Percentiles rank a stretch among this genome's conserved stretches.
Evolutionary conservation across 2,113 vertebrate genomes (phyloP).

Genomic region (Columbina picui): DNA sequence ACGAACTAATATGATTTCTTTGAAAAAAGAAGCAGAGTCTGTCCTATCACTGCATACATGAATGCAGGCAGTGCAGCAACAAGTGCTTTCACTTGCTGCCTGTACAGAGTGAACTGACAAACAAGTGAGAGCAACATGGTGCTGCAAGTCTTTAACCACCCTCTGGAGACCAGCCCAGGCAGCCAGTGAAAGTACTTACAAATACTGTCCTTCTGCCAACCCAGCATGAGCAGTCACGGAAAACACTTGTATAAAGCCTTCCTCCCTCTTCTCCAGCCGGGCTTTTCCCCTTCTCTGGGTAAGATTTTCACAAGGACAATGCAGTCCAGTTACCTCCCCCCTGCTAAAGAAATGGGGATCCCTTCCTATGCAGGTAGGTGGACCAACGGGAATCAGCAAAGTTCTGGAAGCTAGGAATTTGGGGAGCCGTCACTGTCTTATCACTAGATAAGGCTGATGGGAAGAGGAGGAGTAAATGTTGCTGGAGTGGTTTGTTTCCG

Average conservation of each 20-base stretch:
- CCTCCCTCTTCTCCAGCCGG: background rate
- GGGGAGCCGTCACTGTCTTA: background rate
- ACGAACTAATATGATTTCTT: background rate
- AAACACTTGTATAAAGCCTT: background rate
- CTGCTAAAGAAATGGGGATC: background rate
- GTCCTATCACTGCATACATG: background rate
- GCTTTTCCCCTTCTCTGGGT: background rate
- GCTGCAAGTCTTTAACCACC: background rate
- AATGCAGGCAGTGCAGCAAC: background rate
- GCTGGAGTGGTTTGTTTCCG: background rate
- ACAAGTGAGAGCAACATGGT: background rate
- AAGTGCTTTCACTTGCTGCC: background rate
- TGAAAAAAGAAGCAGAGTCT: background rate
- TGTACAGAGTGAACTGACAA: background rate
- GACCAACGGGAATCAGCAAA: background rate
- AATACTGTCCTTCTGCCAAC: background rate
- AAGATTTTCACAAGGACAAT: background rate
- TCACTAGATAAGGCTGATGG: background rate
- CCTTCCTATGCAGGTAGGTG: background rate
- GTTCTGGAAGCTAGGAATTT: background rate
- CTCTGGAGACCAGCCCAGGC: background rate
- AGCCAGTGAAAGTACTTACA: background rate
- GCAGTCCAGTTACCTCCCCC: background rate
- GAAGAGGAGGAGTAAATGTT: background rate
- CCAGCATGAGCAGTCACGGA: background rate